Percentiles rank a stretch among this genome's conserved stretches.
Conservation (phyloP, 2,113 vertebrate species). For the Mus musculus region DNA sequence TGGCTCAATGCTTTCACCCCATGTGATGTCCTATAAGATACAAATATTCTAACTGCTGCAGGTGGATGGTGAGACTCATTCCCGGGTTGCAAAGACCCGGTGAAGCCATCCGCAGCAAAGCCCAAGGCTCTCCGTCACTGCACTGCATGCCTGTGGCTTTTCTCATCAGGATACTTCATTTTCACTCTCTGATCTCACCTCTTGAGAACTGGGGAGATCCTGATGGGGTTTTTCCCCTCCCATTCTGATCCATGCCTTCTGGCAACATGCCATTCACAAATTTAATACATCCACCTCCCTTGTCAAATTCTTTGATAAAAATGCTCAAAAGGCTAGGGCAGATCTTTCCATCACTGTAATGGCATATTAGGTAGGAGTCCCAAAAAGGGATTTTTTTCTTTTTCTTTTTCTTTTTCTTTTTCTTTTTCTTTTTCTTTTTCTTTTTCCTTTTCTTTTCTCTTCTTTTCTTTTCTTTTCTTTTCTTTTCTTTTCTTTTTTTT, state of each 20-base stretch:
- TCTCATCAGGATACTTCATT: neutral
- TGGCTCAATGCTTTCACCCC: neutral
- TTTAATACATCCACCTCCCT: conserved; percentile 62
- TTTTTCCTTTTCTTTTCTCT: no score
- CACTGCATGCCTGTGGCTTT: neutral
- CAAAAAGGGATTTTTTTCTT: conserved; percentile 27
- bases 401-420: neutral
- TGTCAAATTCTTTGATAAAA: conserved; percentile 63
- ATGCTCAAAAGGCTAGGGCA: conserved; percentile 53
- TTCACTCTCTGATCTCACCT: neutral
- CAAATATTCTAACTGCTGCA: neutral
- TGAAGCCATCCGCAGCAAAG: neutral
- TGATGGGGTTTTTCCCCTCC: neutral
- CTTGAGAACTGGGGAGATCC: neutral
- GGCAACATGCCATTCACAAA: conserved; percentile 11
- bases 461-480: no score
- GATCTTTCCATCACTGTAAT: neutral
- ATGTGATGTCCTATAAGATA: neutral
- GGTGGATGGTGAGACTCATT: neutral
- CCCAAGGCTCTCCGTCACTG: neutral
- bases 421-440: conserved; percentile 19
- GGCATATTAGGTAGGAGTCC: conserved; percentile 1
- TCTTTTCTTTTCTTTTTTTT: no score
- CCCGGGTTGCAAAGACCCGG: neutral
- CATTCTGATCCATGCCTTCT: conserved; percentile 28